Base-by-base conservation (phyloP, 2,797 vertebrate species). In the Cossypha dichroa region DNA sequence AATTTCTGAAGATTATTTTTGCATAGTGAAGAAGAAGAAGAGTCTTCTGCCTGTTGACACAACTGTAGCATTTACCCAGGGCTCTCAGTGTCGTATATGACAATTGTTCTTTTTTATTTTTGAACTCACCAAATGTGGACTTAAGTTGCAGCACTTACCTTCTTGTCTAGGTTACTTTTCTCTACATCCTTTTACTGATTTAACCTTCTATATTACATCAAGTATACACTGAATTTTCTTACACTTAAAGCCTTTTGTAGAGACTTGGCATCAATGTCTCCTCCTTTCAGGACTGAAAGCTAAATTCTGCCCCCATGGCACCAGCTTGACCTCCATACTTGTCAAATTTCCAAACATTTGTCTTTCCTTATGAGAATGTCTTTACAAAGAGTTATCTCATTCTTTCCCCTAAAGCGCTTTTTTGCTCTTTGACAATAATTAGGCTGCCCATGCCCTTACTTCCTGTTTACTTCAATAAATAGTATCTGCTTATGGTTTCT, bases 1-100 rank as follows among this genome's bases (percentile, higher is more conserved):
- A 73, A 82, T 82, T 93, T 93, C 58, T 11, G 9, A 67, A 54
- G 46, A 54, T 48, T 72, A 62, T 82, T 93, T 96, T 93, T 88
- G 55, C 79, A 58, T 69, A 88, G 43, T 31, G 54, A 16, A 34
- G 49, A 83, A 40, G 45, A 45, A 22, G 34, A 72, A 34, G 33
- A 82, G 10, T 73, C 40, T 76, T 69, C 8, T 66, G 20, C 11
- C 63, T 85, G 45, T 77, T 83, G 76, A 90, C 49, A 74, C 13
- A 90, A 76, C 56, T 80, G 8, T 54, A 88, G 63, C 52, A 83
- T 92, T 86, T 83, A 76, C 34, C 3, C 36, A 84, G 28, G 41
- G 36, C 15, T 83, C 56, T 45, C 14, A 31, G 21, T 51, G 26
- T 83, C 60, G 83, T 79, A 74, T 13, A 83, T 21, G 19, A 66